Conservation (phyloP, 2,113 vertebrate species). For the Otocyon megalotis region DNA sequence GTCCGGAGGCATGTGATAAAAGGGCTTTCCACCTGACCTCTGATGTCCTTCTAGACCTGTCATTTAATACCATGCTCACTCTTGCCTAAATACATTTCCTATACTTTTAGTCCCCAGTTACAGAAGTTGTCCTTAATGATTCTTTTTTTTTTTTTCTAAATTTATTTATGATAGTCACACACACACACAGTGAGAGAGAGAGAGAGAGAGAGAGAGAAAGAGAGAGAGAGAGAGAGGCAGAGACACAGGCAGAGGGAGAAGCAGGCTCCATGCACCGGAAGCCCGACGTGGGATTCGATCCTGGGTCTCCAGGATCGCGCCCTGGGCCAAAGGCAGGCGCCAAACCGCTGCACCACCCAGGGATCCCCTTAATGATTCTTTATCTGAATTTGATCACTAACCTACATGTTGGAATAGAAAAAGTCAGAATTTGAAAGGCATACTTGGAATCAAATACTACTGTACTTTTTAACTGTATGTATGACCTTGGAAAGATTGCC, state of each 20-base stretch:
- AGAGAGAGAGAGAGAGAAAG: no score
- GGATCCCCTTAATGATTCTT: background rate
- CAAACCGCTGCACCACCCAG: no score
- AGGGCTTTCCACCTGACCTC: background rate
- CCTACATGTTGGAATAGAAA: background rate
- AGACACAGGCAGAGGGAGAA: no score
- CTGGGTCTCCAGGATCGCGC: no score
- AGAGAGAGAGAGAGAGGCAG: no score
- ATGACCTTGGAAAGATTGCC: background rate
- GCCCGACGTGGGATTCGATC: no score
- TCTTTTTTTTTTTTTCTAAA: no score
- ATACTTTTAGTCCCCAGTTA: no score
- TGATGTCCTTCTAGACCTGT: background rate
- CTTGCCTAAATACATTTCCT: background rate
- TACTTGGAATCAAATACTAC: background rate
- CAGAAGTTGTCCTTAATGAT: background rate
- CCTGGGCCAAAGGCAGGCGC: no score
- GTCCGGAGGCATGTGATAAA: background rate
- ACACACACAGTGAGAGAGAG: no score
- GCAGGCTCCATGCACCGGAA: no score
- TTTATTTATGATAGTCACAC: no score
- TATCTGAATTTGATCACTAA: background rate
- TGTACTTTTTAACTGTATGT: background rate
- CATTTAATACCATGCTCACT: background rate
- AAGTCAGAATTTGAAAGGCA: background rate